Base-by-base conservation (phyloP, 1,140 invertebrate species). In the Sarcophaga peregrina region DNA sequence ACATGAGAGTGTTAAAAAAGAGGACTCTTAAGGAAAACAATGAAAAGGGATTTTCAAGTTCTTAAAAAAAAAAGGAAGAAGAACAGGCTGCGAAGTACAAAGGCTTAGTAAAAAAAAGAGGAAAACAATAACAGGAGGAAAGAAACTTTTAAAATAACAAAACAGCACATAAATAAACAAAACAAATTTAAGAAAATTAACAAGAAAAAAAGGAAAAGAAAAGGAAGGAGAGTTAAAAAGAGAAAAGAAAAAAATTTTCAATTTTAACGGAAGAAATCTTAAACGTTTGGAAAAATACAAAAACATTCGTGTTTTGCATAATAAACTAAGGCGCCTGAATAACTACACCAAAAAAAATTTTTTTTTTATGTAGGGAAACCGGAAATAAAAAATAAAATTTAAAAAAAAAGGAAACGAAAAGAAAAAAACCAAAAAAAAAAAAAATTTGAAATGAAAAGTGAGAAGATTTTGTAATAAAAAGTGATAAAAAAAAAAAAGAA, bases 271-370 rank as follows among this genome's bases (percentile, higher is more conserved):
- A 50, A 78, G 25, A 78, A 78, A 25, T 78, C 50, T 78, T 17
- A 78, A 52, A 78, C 50, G 75, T 50, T 78, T 78, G 50, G 75
- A 25, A 78, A 78, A 78, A 78, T 78, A 52, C 75, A 50, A 78
- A 78, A 47, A 78, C 75, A 4, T 37, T 37, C 25, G 75, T 78
- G 46, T 52, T 78, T 78, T 78, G 75, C 46, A 78, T 52, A 78
- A 78, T 76, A 58, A 58, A 58, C 54, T 58, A 58, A 58, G 25
- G 25, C 25, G 25, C 7, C n/a, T n/a, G n/a, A n/a, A n/a, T n/a
- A n/a, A n/a, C n/a, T n/a, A n/a, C 54, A 58, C 15, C n/a, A 58
- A 58, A 11, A 58, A 7, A 3, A 68, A 68, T 68, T 17, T 25
- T 37, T 37, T 37, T 37, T 37, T 37, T 37, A 4, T 37, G 25